Evolutionary conservation across 1,140 invertebrate genomes (phyloP).

Genomic region (Solen grandis): DNA sequence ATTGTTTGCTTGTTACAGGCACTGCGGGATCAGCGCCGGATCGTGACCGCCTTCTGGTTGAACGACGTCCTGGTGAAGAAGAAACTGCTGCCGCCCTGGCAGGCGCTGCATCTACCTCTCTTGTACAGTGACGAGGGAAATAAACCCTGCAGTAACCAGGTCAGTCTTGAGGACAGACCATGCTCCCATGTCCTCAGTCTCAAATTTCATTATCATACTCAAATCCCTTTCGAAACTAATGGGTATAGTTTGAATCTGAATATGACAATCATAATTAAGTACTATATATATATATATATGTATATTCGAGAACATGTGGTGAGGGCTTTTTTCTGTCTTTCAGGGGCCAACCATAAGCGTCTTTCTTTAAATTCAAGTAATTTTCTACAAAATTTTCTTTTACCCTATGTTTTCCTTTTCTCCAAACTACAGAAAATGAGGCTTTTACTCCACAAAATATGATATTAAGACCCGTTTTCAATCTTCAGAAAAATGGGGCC

Average conservation of each 20-base stretch:
- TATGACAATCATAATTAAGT: not conserved
- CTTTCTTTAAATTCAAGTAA: too few relatives aligned
- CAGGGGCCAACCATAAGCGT: not conserved
- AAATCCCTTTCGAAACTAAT: too few relatives aligned
- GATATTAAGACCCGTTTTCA: too few relatives aligned
- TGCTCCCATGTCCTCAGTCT: not conserved
- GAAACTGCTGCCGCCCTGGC: conserved; percentile 93
- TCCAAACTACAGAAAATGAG: too few relatives aligned
- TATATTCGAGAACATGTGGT: not conserved
- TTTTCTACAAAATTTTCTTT: too few relatives aligned
- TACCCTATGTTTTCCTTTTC: too few relatives aligned
- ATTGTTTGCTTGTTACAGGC: conserved; percentile 82
- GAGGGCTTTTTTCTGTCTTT: not conserved
- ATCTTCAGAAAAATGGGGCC: too few relatives aligned
- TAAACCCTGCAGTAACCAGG: conserved; percentile 84
- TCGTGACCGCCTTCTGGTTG: conserved; percentile 96
- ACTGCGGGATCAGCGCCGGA: conserved; percentile 89
- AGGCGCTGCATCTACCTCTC: conserved; percentile 93
- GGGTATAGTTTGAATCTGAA: too few relatives aligned
- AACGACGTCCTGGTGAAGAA: conserved; percentile 93
- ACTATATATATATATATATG: too few relatives aligned
- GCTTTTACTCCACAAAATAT: not conserved
- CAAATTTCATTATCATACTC: too few relatives aligned
- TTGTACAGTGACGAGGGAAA: conserved; percentile 85
- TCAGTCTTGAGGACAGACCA: too few relatives aligned